Conservation (phyloP, 2,113 vertebrate genomes). For the Paradoxurus hermaphroditus region DNA sequence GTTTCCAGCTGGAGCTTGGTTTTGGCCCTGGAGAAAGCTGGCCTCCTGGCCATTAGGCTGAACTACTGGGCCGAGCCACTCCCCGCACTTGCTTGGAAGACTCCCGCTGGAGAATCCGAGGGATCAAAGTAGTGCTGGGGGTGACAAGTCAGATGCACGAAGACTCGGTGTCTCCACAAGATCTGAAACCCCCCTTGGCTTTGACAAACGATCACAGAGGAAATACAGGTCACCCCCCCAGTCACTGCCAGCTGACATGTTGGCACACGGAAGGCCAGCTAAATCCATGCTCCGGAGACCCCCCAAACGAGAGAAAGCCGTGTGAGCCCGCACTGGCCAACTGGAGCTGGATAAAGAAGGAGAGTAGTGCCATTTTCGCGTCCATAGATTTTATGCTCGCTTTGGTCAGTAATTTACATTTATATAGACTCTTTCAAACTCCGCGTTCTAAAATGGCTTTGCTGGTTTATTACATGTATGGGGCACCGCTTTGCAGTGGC, state of each 20-base stretch:
- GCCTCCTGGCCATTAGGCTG: background rate
- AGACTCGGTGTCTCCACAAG: accelerated
- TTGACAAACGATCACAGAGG: background rate
- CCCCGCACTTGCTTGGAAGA: background rate
- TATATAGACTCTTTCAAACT: constrained; percentile 49
- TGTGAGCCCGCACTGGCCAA: background rate
- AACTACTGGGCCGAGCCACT: background rate
- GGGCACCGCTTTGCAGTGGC: background rate
- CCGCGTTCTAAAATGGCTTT: constrained; percentile 24
- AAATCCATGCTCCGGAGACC: background rate
- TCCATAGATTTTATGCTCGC: constrained; percentile 22
- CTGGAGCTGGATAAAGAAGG: background rate
- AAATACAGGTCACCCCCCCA: background rate
- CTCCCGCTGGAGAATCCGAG: background rate
- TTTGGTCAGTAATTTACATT: constrained; percentile 58
- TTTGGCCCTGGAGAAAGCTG: background rate
- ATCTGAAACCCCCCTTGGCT: background rate
- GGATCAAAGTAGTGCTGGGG: background rate
- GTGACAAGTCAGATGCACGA: background rate
- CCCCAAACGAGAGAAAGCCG: background rate
- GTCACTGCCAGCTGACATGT: background rate
- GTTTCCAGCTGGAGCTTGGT: background rate
- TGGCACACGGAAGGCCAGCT: background rate
- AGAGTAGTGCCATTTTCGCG: background rate
- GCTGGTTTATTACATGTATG: constrained; percentile 7